These are phyloP conservation scores for Manduca sexta DNA, from an alignment of 1,140 invertebrate genomes.

Conservation along the genomic window DNA sequence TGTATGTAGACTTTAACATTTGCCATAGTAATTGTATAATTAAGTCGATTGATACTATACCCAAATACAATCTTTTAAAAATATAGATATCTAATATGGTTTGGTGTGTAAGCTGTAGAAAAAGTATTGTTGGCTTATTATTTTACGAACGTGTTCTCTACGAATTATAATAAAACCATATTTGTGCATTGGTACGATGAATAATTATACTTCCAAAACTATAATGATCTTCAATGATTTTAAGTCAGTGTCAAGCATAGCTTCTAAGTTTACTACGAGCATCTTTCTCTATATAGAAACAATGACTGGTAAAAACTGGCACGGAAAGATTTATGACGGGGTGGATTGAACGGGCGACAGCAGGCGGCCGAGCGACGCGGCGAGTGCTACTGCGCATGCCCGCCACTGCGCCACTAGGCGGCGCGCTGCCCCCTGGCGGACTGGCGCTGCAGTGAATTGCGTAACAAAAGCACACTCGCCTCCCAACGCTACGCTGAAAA, in stretches of 20 bases:
- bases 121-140: no score
- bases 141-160: no score
- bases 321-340: conserved; percentile 25
- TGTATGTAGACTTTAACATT: no score
- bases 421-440: conserved; percentile 63
- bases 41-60: no score
- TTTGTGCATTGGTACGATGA: no score
- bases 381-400: conserved; percentile 52
- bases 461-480: conserved; percentile 67
- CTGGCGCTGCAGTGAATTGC: conserved; percentile 60
- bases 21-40: no score
- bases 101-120: no score
- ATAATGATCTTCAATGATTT: no score
- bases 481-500: conserved; percentile 53
- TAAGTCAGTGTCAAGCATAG: neutral
- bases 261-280: neutral
- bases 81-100: no score
- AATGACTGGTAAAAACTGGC: conserved; percentile 11
- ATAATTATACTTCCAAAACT: no score
- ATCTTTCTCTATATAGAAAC: conserved; percentile 1
- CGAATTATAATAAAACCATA: no score
- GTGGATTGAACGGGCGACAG: conserved; percentile 2
- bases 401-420: conserved; percentile 63
- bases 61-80: no score
- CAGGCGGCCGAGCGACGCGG: conserved; percentile 15